Evolutionary conservation across 2,113 vertebrate genomes (phyloP).

Genomic region (Megaptera novaeangliae): DNA sequence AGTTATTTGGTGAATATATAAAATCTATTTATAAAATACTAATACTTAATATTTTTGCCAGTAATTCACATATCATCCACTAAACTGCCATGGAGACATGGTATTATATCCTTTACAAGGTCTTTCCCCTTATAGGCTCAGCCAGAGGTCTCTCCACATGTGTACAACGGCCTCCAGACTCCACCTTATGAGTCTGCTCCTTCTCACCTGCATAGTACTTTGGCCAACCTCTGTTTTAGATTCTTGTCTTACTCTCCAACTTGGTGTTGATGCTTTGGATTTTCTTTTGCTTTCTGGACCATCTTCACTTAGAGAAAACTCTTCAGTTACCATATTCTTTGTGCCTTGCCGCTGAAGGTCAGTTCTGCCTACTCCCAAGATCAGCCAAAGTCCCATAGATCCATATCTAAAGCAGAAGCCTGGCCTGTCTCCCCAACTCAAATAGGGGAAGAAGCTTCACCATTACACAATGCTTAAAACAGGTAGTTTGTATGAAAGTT

Average conservation of each 20-base stretch:
- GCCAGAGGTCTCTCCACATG: neutral
- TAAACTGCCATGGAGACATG: neutral
- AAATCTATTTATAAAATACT: conserved; percentile 50
- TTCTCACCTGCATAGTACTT: neutral
- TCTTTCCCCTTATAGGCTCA: neutral
- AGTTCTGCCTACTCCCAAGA: neutral
- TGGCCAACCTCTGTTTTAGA: neutral
- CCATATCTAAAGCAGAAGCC: neutral
- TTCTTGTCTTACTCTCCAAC: neutral
- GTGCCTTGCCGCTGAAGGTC: neutral
- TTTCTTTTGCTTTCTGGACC: neutral
- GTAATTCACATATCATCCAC: neutral
- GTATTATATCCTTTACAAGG: neutral
- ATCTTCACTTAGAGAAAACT: neutral
- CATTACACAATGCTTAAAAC: neutral
- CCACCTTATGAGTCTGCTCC: neutral
- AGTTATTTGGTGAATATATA: conserved; percentile 24
- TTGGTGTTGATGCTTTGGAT: neutral
- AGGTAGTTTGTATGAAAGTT: neutral
- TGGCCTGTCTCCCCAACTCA: neutral
- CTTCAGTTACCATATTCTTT: neutral
- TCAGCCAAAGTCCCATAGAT: neutral
- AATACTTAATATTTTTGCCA: neutral
- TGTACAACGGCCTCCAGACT: fast-evolving
- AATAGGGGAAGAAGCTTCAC: neutral